These are phyloP conservation scores for Holcopasites calliopsidis DNA, from an alignment of 1,140 invertebrate genomes.

Conservation along the genomic window DNA sequence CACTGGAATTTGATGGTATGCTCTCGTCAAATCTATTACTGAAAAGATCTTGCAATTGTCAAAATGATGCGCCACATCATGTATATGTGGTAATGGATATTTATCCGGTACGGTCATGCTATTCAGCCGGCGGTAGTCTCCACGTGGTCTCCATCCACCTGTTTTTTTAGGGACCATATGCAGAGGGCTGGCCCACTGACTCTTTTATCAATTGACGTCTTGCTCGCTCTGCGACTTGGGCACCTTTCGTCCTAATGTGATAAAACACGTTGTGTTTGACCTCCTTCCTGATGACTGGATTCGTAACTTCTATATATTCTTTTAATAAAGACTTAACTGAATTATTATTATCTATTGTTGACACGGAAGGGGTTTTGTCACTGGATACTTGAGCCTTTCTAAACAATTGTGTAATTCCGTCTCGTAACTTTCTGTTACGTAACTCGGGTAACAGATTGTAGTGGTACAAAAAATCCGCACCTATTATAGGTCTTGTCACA, in stretches of 20 bases:
- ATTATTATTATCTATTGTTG: not conserved
- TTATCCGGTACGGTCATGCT: not conserved
- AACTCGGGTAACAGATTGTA: not conserved
- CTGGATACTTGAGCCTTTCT: not conserved
- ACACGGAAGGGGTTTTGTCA: not conserved
- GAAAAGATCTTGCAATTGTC: not conserved
- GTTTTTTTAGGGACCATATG: not conserved
- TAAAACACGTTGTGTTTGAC: not conserved
- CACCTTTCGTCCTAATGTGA: not conserved
- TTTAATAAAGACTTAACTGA: not conserved
- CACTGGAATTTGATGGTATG: not conserved
- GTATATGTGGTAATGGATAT: not conserved
- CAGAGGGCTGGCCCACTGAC: not conserved
- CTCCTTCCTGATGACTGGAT: not conserved
- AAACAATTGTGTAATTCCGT: not conserved
- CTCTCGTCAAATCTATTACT: not conserved
- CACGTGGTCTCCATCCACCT: not conserved
- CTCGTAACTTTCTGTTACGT: not conserved
- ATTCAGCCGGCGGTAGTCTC: not conserved
- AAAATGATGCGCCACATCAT: not conserved
- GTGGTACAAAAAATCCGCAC: not conserved
- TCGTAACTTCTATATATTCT: not conserved
- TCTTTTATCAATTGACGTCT: not conserved
- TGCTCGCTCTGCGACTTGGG: not conserved
- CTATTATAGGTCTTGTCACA: not conserved